A percentile compares a stretch with the other conserved stretches of the same genome.
phyloP scores from a whole-genome alignment of 2,113 vertebrate species.

The Toxostoma redivivum region DNA sequence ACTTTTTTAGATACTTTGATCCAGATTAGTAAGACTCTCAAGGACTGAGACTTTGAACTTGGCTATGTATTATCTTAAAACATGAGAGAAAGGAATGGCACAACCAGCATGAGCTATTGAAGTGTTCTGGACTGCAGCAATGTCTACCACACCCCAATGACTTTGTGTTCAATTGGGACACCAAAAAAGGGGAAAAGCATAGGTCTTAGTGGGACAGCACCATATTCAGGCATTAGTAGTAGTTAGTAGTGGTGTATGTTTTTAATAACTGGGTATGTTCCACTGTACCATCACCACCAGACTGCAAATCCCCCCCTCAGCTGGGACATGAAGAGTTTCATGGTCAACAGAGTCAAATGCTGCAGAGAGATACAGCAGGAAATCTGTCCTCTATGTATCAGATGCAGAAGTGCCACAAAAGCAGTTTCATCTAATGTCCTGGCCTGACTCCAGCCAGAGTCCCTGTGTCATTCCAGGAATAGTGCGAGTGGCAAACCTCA shows the following conservation, averaged over 20 bases:
- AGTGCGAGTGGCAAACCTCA: rapidly evolving
- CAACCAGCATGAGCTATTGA: not conserved
- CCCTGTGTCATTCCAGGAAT: conserved; percentile 6
- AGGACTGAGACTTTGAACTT: not conserved
- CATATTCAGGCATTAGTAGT: not conserved
- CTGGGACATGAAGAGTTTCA: not conserved
- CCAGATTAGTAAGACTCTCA: not conserved
- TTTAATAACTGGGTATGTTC: not conserved
- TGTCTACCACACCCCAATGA: not conserved
- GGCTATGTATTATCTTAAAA: not conserved
- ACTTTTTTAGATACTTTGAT: not conserved
- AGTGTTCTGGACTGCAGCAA: not conserved
- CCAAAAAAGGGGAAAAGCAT: not conserved
- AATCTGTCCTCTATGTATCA: not conserved
- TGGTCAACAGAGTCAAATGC: not conserved
- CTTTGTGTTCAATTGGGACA: not conserved
- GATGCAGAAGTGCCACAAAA: not conserved
- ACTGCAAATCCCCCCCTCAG: not conserved
- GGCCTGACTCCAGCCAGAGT: not conserved
- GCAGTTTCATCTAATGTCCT: not conserved
- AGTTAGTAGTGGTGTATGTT: not conserved
- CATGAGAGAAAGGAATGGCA: not conserved
- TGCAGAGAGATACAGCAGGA: not conserved
- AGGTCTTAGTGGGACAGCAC: not conserved
- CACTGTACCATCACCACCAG: not conserved